Evolutionary conservation across 37 sponge, comb jelly and placozoan genomes (phyloP).

Genomic region (Agelas oroides): DNA sequence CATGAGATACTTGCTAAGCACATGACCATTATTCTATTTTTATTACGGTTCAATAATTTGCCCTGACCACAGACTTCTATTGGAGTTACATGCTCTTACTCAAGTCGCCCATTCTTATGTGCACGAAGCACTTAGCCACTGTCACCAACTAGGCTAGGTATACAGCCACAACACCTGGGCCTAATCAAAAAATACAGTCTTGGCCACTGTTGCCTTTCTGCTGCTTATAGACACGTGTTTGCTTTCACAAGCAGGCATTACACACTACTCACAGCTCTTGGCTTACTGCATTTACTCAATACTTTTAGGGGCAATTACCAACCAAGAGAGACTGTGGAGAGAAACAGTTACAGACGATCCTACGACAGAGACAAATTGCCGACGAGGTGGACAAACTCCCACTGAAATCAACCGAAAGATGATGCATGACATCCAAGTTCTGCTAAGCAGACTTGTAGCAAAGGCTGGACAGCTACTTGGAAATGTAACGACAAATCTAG

Average conservation of each 20-base stretch:
- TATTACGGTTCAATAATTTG: no score
- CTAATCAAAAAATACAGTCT: no score
- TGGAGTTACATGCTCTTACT: no score
- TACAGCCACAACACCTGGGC: no score
- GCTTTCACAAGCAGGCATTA: no score
- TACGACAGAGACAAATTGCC: not conserved
- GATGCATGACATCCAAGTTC: conserved; percentile 34
- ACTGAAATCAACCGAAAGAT: not conserved
- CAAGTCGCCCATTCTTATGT: no score
- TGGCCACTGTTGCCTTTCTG: not conserved
- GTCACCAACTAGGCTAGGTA: no score
- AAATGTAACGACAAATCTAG: conserved; percentile 61
- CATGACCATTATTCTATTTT: no score
- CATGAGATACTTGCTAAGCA: no score
- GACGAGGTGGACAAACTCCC: conserved; percentile 9
- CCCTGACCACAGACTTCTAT: no score
- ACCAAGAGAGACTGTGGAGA: not conserved
- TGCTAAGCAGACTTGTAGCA: conserved; percentile 19
- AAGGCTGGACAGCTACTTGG: conserved; percentile 47
- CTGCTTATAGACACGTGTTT: no score
- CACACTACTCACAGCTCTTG: not conserved
- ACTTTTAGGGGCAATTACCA: not conserved
- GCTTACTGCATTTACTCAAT: not conserved
- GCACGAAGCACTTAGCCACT: no score
- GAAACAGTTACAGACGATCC: conserved; percentile 8